Conservation (phyloP, 2,888 invertebrate species). For the Sisyra terminalis region DNA sequence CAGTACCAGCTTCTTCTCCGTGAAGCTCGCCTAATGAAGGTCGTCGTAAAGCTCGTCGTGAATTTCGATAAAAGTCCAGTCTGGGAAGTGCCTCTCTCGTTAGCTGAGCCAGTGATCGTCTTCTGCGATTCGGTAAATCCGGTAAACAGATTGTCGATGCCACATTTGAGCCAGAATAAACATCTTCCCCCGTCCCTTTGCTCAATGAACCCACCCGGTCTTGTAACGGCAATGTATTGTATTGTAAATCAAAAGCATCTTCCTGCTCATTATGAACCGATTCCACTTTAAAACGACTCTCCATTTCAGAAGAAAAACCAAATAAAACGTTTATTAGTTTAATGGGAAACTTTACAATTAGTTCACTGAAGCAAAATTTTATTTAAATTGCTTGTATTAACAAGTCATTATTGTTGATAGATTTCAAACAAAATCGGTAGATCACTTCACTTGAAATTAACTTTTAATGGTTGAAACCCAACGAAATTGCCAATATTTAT, state of each 20-base stretch:
- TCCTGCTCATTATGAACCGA: neutral
- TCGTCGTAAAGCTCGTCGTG: slow-evolving; percentile 56
- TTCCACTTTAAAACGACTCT: neutral
- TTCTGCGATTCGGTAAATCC: slow-evolving; percentile 21
- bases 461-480: no score
- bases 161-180: slow-evolving; percentile 4
- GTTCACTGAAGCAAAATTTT: no score
- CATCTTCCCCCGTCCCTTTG: neutral
- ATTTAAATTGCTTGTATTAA: no score
- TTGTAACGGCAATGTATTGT: slow-evolving; percentile 4
- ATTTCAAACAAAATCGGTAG: no score
- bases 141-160: slow-evolving; percentile 18
- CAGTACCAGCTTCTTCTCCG: slow-evolving; percentile 34
- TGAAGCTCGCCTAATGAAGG: slow-evolving; percentile 75
- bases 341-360: no score
- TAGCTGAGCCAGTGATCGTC: slow-evolving; percentile 44
- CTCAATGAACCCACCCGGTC: neutral
- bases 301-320: no score
- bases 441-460: no score
- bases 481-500: no score
- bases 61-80: slow-evolving; percentile 67
- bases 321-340: no score
- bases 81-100: slow-evolving; percentile 66
- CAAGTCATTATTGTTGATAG: no score
- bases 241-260: slow-evolving; percentile 5